phyloP scores from a whole-genome alignment of 1,140 invertebrate species.

The Panonychus citri region DNA sequence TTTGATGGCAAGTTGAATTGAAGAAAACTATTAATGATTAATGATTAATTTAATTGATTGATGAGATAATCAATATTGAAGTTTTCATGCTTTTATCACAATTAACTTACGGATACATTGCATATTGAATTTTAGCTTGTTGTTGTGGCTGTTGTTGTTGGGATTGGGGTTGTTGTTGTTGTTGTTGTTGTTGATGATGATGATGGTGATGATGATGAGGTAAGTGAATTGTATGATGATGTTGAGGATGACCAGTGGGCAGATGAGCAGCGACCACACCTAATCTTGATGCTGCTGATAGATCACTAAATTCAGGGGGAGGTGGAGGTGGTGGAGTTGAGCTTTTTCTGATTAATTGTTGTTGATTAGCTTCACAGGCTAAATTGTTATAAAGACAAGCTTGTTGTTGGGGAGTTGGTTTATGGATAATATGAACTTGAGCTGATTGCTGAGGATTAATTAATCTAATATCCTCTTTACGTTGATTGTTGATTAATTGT shows the following conservation, averaged over 20 bases:
- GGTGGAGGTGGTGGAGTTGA: conserved; percentile 5
- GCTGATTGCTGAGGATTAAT: not conserved
- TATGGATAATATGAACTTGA: conserved; percentile 4
- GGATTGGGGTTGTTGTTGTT: conserved; percentile 1
- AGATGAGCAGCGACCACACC: conserved; percentile 3
- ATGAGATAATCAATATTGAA: no score
- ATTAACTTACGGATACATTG: conserved; percentile 6
- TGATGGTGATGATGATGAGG: conserved; percentile 4
- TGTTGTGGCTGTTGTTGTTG: no score
- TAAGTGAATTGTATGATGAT: not conserved
- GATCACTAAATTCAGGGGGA: conserved; percentile 13
- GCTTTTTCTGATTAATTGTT: not conserved
- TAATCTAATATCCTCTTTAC: not conserved
- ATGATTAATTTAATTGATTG: no score
- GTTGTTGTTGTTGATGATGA: no score
- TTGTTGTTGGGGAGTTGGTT: not conserved
- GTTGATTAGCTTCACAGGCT: not conserved
- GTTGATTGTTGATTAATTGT: not conserved
- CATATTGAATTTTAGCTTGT: not conserved
- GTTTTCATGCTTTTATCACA: no score
- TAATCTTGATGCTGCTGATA: not conserved
- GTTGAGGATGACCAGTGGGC: conserved; percentile 5
- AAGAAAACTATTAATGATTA: no score
- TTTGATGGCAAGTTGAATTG: no score
- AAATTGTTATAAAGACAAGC: not conserved